These are phyloP conservation scores for Kryptolebias marmoratus DNA, from an alignment of 2,113 vertebrate species.

Conservation along the genomic window DNA sequence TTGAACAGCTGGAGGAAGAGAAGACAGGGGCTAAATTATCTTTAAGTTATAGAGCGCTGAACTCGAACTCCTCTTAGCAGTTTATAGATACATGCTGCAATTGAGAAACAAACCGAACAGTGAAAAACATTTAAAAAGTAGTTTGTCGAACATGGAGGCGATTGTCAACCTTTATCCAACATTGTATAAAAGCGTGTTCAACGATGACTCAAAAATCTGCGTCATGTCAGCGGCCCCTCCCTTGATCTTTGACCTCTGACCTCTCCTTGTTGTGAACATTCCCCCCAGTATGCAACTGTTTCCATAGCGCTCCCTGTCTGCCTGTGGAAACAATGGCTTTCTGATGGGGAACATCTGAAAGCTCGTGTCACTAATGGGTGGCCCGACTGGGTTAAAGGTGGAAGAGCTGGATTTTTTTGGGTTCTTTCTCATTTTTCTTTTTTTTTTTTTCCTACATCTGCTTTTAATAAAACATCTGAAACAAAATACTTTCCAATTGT, in stretches of 20 bases:
- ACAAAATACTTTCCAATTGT: slow-evolving; percentile 17
- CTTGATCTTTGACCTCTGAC: slow-evolving; percentile 77
- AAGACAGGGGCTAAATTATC: slow-evolving; percentile 4
- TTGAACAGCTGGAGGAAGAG: slow-evolving; percentile 86
- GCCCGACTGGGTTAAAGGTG: background rate
- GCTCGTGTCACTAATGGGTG: slow-evolving; percentile 50
- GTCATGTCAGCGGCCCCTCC: slow-evolving; percentile 33
- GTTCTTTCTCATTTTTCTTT: background rate
- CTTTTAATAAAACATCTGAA: slow-evolving; percentile 34
- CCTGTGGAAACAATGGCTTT: slow-evolving; percentile 64
- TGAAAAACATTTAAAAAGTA: background rate
- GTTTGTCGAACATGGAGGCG: background rate
- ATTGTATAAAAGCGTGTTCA: slow-evolving; percentile 13
- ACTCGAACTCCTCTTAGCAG: background rate
- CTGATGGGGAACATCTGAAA: slow-evolving; percentile 72
- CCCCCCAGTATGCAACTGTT: slow-evolving; percentile 79
- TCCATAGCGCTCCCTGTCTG: slow-evolving; percentile 77
- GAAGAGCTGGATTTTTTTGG: slow-evolving; percentile 1
- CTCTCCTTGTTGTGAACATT: slow-evolving; percentile 49
- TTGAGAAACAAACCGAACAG: too few species aligned
- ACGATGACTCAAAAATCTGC: slow-evolving; percentile 24
- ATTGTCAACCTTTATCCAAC: background rate
- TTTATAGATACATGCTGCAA: background rate
- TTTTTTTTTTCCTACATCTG: slow-evolving; percentile 38
- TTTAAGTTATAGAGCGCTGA: background rate